Evolutionary conservation across 2,888 invertebrate genomes (phyloP).

Genomic region (Ichneumoninae sp.): DNA sequence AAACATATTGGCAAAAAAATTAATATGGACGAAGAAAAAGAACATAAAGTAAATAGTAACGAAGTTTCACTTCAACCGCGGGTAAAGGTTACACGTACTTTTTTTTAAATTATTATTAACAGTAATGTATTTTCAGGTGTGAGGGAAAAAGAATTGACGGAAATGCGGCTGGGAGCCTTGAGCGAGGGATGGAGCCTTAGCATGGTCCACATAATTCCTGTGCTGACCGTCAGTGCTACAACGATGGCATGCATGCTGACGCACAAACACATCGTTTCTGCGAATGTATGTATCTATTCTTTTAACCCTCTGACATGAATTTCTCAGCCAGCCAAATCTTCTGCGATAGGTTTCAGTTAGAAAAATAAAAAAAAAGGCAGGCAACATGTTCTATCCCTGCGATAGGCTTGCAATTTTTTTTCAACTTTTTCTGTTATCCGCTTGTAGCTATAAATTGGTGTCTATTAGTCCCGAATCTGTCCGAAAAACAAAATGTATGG

Average conservation of each 20-base stretch:
- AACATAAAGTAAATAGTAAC: neutral
- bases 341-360: neutral
- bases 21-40: no score
- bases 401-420: neutral
- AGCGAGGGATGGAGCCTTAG: slow-evolving; percentile 75
- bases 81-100: neutral
- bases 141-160: slow-evolving; percentile 70
- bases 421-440: neutral
- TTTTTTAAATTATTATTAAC: neutral
- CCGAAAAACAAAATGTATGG: neutral
- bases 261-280: slow-evolving; percentile 66
- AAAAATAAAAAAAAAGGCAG: neutral
- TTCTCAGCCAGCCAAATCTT: neutral
- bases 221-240: slow-evolving; percentile 70
- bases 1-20: neutral
- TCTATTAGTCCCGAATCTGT: neutral
- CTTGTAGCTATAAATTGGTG: neutral
- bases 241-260: slow-evolving; percentile 70
- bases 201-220: slow-evolving; percentile 74
- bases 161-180: slow-evolving; percentile 72
- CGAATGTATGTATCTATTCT: slow-evolving; percentile 64
- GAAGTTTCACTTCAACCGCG: neutral
- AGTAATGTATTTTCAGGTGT: slow-evolving; percentile 59
- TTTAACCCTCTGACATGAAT: neutral
- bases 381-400: neutral